These are phyloP conservation scores for Caenorhabditis afra DNA, from an alignment of 2,888 invertebrate genomes.

Conservation along the genomic window DNA sequence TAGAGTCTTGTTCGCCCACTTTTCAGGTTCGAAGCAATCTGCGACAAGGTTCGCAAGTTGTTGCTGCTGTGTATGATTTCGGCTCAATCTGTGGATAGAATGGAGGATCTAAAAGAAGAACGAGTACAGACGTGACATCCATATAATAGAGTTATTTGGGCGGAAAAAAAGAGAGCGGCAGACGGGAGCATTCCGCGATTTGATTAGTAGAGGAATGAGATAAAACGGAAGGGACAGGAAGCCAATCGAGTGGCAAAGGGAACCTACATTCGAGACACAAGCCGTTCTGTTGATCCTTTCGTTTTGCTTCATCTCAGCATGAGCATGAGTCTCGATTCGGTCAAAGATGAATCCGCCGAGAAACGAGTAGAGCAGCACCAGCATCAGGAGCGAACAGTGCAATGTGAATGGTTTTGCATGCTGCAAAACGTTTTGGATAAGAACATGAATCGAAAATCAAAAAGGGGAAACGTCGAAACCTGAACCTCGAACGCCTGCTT, in stretches of 20 bases:
- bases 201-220: neutral
- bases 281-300: constrained; percentile 64
- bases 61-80: constrained; percentile 29
- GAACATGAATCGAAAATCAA: neutral
- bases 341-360: constrained; percentile 78
- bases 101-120: constrained; percentile 49
- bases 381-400: constrained; percentile 74
- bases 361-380: constrained; percentile 77
- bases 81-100: constrained; percentile 39
- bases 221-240: neutral
- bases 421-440: constrained; percentile 60
- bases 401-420: constrained; percentile 78
- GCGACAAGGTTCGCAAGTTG: constrained; percentile 47
- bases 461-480: constrained; percentile 22
- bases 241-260: neutral
- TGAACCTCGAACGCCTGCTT: constrained; percentile 62
- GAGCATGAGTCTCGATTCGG: constrained; percentile 74
- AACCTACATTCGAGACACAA: constrained; percentile 70
- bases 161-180: neutral
- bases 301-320: constrained; percentile 59
- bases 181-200: neutral
- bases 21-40: constrained; percentile 64
- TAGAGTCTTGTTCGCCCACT: constrained; percentile 13
- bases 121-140: neutral
- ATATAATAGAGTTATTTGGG: constrained; percentile 13